These are phyloP conservation scores for Agapostemon virescens DNA, from an alignment of 2,888 invertebrate species.

Conservation along the genomic window DNA sequence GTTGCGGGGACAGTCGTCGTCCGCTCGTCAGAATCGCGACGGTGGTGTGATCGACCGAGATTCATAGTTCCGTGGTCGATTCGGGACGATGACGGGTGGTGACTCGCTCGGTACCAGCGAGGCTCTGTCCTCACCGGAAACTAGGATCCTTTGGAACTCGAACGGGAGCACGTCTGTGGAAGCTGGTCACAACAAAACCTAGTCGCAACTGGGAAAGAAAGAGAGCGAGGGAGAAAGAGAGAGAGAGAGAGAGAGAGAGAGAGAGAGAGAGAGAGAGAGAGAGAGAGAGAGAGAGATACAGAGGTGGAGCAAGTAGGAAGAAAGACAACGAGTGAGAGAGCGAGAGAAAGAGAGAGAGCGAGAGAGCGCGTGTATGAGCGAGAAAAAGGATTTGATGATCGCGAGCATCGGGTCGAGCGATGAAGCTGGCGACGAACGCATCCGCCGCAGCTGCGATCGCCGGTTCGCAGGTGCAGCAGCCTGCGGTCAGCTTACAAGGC, in stretches of 20 bases:
- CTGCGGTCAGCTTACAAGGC: constrained; percentile 52
- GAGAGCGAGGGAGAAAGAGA: neutral
- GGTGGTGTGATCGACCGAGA: neutral
- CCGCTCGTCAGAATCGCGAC: neutral
- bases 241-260: neutral
- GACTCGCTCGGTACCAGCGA: constrained; percentile 59
- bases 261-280: neutral
- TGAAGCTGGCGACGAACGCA: constrained; percentile 69
- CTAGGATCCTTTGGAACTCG: constrained; percentile 41
- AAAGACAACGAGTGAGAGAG: too few species aligned
- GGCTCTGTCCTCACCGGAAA: constrained; percentile 69
- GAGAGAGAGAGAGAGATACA: neutral
- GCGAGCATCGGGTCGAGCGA: constrained; percentile 55
- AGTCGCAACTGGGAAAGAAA: constrained; percentile 31
- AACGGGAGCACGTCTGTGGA: neutral
- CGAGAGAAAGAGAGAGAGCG: neutral
- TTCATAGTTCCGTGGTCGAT: neutral
- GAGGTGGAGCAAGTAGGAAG: too few species aligned
- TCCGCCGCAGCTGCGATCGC: constrained; percentile 64
- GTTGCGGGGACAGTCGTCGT: neutral
- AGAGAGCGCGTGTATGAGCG: neutral
- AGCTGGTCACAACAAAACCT: constrained; percentile 47
- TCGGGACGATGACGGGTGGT: constrained; percentile 53
- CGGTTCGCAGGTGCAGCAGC: constrained; percentile 66
- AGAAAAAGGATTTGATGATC: constrained; percentile 50